Percentiles rank a stretch among this genome's conserved stretches.
Evolutionary conservation across 2,797 vertebrate genomes (phyloP).

Genomic region (Pseudocheirus occidentalis): DNA sequence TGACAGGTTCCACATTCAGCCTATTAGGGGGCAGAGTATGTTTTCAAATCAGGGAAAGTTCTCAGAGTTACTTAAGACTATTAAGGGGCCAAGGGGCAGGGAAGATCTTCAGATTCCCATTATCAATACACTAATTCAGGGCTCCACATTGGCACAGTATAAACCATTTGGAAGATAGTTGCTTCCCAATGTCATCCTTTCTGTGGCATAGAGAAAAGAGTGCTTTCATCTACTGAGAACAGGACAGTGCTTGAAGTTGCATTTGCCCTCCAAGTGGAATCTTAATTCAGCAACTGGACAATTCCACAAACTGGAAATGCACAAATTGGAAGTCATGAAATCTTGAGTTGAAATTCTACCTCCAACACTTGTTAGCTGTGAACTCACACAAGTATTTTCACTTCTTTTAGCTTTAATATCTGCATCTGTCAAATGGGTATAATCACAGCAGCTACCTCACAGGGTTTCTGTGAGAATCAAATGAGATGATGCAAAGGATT

Average conservation of each 20-base stretch:
- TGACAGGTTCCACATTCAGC: too few species aligned
- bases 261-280: conserved; percentile 30
- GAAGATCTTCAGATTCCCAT: too few species aligned
- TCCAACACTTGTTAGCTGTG: not conserved
- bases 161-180: conserved; percentile 16
- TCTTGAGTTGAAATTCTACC: not conserved
- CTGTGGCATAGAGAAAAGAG: conserved; percentile 35
- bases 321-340: not conserved
- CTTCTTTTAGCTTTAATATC: not conserved
- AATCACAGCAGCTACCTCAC: not conserved
- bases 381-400: not conserved
- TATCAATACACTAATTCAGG: not conserved
- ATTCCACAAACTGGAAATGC: too few species aligned
- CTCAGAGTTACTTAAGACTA: too few species aligned
- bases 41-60: too few species aligned
- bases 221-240: conserved; percentile 22
- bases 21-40: too few species aligned
- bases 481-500: not conserved
- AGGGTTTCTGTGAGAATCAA: not conserved
- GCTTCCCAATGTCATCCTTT: conserved; percentile 22
- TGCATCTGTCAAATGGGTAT: not conserved
- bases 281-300: not conserved
- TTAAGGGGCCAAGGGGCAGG: too few species aligned
- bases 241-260: conserved; percentile 25
- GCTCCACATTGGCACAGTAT: not conserved